Evolutionary conservation across 2,797 vertebrate genomes (phyloP), one percentile per base, ranked within the genome.

Genomic region (Alectoris magna): DNA sequence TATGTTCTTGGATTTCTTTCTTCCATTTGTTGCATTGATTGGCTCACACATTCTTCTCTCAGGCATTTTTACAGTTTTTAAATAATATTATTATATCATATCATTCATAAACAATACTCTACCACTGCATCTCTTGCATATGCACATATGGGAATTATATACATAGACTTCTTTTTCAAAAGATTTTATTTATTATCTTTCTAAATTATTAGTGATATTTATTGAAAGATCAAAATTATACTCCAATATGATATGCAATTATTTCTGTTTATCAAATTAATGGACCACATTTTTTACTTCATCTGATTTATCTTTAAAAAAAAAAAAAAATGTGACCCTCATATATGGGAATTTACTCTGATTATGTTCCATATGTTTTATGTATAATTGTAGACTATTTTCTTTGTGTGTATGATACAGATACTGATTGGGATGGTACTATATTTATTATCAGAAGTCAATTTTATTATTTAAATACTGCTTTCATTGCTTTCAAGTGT

Each of bases 401-500:
- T 38, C 12, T 70, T 62, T 34, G 38, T 43, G 12, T 9, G 19
- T 58, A 14, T 87, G 39, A 39, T 66, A 19, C 67, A 34, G 5
- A 17, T 21, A 56, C n/a, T 27, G 3, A 14, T 17, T 49, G 9
- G 4, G 39, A 43, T 4, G 38, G 14, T 29, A 58, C 9, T 27
- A 67, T 51, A 8, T 3, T 58, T 62, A 66, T 11, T 39, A 5
- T 55, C 13, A 75, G 19, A 53, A 74, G 17, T 7, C 0, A 26
- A n/a, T 26, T 8, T 9, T 73, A 31, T 64, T 0, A 3, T 8
- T 48, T 77, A 8, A 64, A 39, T 39, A 51, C 0, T 9, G 11
- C 63, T 46, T 66, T 71, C 29, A 29, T 41, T 81, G 17, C 1
- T 69, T 75, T 55, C 38, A 68, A 36, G 3, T 9, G 6, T 46